phyloP scores from a whole-genome alignment of 1,140 invertebrate species.

The Pantala flavescens region DNA sequence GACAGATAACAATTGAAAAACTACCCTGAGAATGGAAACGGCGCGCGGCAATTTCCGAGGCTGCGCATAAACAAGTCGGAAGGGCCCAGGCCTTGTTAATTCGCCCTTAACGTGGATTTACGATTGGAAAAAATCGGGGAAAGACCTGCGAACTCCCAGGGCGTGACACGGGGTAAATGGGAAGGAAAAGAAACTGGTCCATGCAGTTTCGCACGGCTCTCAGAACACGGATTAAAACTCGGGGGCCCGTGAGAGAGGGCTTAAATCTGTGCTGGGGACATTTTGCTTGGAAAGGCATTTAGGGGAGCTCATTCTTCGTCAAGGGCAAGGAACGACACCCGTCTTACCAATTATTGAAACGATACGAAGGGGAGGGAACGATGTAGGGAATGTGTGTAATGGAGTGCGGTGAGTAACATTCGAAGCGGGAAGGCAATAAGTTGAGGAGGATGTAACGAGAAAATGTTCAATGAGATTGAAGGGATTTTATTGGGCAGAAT shows the following conservation, averaged over 20 bases:
- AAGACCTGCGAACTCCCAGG: too few relatives aligned
- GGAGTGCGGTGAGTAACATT: background rate
- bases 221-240: background rate
- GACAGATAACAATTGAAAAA: too few relatives aligned
- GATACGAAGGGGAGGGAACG: background rate
- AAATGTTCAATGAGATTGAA: too few relatives aligned
- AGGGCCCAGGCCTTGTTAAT: too few relatives aligned
- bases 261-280: background rate
- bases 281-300: background rate
- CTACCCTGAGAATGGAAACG: too few relatives aligned
- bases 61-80: too few relatives aligned
- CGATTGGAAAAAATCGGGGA: too few relatives aligned
- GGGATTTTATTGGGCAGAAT: too few relatives aligned
- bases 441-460: too few relatives aligned
- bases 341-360: background rate
- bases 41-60: too few relatives aligned
- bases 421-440: background rate
- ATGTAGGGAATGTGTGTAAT: background rate
- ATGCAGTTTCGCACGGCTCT: background rate
- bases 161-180: background rate
- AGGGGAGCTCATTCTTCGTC: background rate
- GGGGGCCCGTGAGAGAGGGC: background rate
- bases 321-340: background rate
- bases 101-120: too few relatives aligned
- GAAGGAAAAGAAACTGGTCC: background rate